A percentile compares a stretch with the other conserved stretches of the same genome.
These are phyloP conservation scores for Upupa epops DNA, from an alignment of 2,113 vertebrate species.

Conservation along the genomic window DNA sequence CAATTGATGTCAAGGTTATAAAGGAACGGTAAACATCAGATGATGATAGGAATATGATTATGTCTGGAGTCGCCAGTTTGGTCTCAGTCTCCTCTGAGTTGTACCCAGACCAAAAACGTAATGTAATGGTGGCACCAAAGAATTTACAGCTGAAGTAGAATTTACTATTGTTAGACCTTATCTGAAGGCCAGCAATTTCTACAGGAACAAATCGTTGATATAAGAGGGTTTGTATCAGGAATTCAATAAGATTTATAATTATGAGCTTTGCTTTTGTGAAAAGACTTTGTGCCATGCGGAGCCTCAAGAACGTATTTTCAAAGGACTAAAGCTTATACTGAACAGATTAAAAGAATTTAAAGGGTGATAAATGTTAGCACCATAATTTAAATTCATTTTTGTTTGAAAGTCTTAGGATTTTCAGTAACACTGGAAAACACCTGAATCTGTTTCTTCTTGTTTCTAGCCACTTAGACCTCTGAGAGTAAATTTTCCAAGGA, in stretches of 20 bases:
- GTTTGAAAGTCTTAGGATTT: not conserved
- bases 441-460: not conserved
- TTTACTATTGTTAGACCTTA: not conserved
- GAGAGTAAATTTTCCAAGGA: not conserved
- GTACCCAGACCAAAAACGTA: not conserved
- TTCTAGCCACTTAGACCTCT: not conserved
- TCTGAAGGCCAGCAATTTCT: not conserved
- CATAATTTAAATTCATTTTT: not conserved
- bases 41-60: not conserved
- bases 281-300: rapidly evolving
- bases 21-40: not conserved
- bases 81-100: not conserved
- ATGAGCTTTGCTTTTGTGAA: not conserved
- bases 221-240: not conserved
- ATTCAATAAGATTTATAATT: not conserved
- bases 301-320: not conserved
- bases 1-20: not conserved
- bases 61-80: not conserved
- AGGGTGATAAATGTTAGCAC: not conserved
- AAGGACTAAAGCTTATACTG: not conserved
- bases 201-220: not conserved
- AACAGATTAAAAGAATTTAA: not conserved
- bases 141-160: not conserved
- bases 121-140: not conserved
- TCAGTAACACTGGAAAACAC: not conserved